These are phyloP conservation scores for Hyles vespertilio DNA, from an alignment of 1,140 invertebrate genomes.

Conservation along the genomic window DNA sequence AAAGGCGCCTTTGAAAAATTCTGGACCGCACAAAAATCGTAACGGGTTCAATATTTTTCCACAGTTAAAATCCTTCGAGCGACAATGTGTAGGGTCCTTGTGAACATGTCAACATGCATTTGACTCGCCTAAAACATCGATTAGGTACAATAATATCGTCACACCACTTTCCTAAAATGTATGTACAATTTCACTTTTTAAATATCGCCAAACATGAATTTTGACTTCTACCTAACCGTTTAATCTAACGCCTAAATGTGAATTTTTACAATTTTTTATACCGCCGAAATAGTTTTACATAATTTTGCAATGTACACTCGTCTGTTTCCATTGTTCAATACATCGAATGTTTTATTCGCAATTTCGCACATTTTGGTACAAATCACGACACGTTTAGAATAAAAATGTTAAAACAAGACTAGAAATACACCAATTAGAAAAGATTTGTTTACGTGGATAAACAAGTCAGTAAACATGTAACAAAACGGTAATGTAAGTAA, in stretches of 20 bases:
- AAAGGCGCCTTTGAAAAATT: too few relatives aligned
- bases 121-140: conserved; percentile 51
- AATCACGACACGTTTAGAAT: conserved; percentile 39
- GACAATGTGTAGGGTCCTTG: not conserved
- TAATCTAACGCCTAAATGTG: conserved; percentile 54
- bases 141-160: conserved; percentile 50
- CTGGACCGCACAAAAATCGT: too few relatives aligned
- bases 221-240: conserved; percentile 55
- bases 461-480: conserved; percentile 7
- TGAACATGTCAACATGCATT: conserved; percentile 27
- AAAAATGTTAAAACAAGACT: conserved; percentile 44
- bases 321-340: conserved; percentile 26
- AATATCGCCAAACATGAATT: conserved; percentile 63
- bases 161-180: conserved; percentile 61
- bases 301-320: conserved; percentile 41
- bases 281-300: conserved; percentile 53
- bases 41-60: too few relatives aligned
- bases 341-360: conserved; percentile 17
- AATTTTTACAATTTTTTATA: conserved; percentile 63
- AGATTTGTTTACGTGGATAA: conserved; percentile 10
- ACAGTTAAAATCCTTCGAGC: not conserved
- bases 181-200: conserved; percentile 52
- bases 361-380: conserved; percentile 6
- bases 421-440: conserved; percentile 66
- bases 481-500: conserved; percentile 20